Evolutionary conservation across 2,113 vertebrate species (phyloP).

Genomic region (Hucho hucho): DNA sequence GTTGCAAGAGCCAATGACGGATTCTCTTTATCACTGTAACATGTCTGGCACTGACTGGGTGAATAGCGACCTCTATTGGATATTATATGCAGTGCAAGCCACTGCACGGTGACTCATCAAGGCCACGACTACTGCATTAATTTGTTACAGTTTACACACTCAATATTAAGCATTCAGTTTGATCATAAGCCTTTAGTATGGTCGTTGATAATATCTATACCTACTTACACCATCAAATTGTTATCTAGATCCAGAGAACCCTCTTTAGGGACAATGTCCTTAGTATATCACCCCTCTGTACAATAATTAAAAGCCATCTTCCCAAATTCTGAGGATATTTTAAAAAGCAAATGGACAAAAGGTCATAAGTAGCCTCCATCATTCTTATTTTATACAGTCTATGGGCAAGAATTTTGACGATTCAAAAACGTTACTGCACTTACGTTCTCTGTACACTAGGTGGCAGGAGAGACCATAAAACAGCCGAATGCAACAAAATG

Average conservation of each 20-base stretch:
- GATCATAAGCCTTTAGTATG: not conserved
- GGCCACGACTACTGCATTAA: no score
- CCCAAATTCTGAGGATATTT: not conserved
- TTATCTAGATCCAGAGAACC: not conserved
- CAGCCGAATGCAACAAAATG: not conserved
- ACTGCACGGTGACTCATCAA: not conserved
- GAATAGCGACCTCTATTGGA: not conserved
- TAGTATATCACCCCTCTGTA: no score
- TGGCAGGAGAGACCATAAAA: conserved; percentile 38
- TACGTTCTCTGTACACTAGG: conserved; percentile 23
- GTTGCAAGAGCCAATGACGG: no score
- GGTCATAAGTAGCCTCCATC: no score
- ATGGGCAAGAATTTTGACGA: not conserved
- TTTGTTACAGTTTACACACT: not conserved
- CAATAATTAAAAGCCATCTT: not conserved
- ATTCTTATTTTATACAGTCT: not conserved
- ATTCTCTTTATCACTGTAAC: not conserved
- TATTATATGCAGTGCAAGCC: not conserved
- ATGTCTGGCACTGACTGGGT: not conserved
- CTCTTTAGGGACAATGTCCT: no score
- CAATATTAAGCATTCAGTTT: not conserved
- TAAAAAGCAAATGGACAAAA: not conserved
- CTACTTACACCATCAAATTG: not conserved
- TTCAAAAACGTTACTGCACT: conserved; percentile 1
- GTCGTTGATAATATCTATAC: not conserved